These are phyloP conservation scores for Rosalia funebris DNA, from an alignment of 2,888 invertebrate species.

Conservation along the genomic window DNA sequence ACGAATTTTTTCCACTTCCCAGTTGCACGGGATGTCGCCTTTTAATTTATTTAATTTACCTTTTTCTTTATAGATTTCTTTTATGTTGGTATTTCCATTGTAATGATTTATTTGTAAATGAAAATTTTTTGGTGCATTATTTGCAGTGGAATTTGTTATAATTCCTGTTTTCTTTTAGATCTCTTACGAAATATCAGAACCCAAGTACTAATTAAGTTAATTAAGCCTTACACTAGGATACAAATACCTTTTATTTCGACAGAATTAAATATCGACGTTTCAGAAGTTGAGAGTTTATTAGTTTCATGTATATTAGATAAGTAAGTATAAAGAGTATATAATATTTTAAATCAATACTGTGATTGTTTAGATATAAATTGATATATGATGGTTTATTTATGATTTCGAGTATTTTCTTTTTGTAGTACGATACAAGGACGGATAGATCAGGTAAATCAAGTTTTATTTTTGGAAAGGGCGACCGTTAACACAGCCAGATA, in stretches of 20 bases:
- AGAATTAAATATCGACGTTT: conserved; percentile 90
- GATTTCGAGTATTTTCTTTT: no score
- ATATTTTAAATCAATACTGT: conserved; percentile 6
- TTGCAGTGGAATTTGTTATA: no score
- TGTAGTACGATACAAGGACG: conserved; percentile 84
- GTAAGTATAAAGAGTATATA: conserved; percentile 71
- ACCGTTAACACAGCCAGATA: conserved; percentile 88
- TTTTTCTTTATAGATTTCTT: no score
- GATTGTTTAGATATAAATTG: no score
- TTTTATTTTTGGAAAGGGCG: conserved; percentile 85
- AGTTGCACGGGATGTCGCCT: no score
- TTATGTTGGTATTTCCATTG: no score
- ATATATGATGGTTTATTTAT: no score
- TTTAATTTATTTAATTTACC: no score
- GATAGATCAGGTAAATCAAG: conserved; percentile 94
- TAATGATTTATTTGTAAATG: no score
- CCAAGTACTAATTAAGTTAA: conserved; percentile 95
- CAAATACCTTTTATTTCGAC: conserved; percentile 98
- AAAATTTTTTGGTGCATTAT: no score
- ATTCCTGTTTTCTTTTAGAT: conserved; percentile 72
- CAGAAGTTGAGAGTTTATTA: conserved; percentile 94
- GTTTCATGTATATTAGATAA: conserved; percentile 98
- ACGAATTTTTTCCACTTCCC: no score
- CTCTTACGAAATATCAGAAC: conserved; percentile 94
- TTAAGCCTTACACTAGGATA: conserved; percentile 97